Evolutionary conservation across 2,113 vertebrate genomes (phyloP).

Genomic region (Eulemur macaco): DNA sequence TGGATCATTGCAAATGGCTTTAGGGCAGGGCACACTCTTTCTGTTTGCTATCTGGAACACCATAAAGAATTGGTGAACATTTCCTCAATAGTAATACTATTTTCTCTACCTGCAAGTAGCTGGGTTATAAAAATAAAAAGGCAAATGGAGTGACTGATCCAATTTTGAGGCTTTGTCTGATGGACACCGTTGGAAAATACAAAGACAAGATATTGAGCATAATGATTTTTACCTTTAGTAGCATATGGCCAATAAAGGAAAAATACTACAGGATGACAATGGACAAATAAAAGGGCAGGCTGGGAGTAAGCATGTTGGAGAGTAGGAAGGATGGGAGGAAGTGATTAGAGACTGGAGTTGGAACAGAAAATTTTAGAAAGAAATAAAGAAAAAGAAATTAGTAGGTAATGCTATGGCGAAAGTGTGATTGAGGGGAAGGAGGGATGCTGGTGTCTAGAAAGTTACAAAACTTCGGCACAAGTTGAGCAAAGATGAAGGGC

Average conservation of each 20-base stretch:
- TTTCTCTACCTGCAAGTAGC: background rate
- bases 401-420: background rate
- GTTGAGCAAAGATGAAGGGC: background rate
- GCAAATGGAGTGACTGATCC: background rate
- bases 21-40: background rate
- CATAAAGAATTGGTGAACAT: background rate
- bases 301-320: background rate
- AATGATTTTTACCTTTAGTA: background rate
- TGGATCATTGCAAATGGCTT: background rate
- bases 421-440: background rate
- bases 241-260: background rate
- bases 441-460: background rate
- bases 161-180: background rate
- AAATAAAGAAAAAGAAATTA: background rate
- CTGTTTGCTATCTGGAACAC: background rate
- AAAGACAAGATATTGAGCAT: background rate
- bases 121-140: background rate
- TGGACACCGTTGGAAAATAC: too few species aligned
- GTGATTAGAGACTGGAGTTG: background rate
- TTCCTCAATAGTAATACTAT: background rate
- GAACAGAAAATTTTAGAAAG: background rate
- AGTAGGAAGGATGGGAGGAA: too few species aligned
- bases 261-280: background rate
- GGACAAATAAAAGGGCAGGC: background rate
- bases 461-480: background rate